phyloP scores from a whole-genome alignment of 1,140 invertebrate species.

The Eupristina koningsbergeri region DNA sequence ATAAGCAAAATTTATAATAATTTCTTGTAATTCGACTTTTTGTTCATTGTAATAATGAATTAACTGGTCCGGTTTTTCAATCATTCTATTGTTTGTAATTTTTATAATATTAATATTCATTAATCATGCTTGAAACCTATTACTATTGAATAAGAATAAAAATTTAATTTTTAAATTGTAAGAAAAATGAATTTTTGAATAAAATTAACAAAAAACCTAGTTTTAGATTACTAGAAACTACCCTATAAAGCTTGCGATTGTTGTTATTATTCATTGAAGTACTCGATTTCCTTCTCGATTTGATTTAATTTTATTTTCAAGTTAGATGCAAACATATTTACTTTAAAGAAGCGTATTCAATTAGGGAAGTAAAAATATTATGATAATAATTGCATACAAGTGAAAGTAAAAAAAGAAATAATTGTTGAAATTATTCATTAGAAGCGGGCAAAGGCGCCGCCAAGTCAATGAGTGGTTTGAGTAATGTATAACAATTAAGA shows the following conservation, averaged over 20 bases:
- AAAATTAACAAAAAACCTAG: too few species aligned
- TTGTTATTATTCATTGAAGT: neutral
- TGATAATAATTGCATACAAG: conserved; percentile 7
- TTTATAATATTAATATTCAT: too few species aligned
- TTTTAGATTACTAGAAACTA: neutral
- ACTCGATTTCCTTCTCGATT: neutral
- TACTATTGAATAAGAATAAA: too few species aligned
- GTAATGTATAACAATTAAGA: conserved; percentile 52
- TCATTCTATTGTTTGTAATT: too few species aligned
- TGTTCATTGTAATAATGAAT: too few species aligned
- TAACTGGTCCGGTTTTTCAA: too few species aligned
- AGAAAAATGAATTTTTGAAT: too few species aligned
- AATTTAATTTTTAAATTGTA: too few species aligned
- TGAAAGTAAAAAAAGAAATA: conserved; percentile 10
- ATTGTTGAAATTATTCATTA: conserved; percentile 44
- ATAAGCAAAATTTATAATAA: too few species aligned
- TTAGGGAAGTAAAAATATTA: neutral
- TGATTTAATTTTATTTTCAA: neutral
- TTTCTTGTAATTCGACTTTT: too few species aligned
- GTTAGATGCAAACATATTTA: conserved; percentile 8
- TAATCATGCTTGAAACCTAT: too few species aligned
- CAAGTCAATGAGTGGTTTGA: conserved; percentile 44
- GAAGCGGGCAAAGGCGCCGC: conserved; percentile 30
- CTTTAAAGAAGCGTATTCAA: neutral
- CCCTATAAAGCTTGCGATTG: neutral